Base-by-base conservation (phyloP, 2,797 vertebrate species). In the Darevskia mixta region DNA sequence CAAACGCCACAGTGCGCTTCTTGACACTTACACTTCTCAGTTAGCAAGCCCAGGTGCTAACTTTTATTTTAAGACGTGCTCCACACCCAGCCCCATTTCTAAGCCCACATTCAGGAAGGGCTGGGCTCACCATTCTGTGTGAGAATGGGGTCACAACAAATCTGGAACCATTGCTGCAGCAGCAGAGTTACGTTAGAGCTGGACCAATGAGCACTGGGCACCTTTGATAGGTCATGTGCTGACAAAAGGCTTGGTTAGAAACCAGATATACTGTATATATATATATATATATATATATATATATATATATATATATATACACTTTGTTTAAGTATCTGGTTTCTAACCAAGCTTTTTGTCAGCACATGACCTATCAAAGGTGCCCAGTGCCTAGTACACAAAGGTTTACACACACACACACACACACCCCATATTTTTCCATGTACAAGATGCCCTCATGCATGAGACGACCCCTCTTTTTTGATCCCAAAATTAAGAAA, bases 11-110 rank as follows among this genome's bases (percentile, higher is more conserved):
- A 78, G 58, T 86, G 86, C 75, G 91, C 94, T 32, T 89, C 49
- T 76, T 89, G 81, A 86, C 88, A 89, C 90, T 91, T 93, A n/a
- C 72, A 90, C 38, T 18, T 87, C 91, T 82, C 67, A 90, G 75
- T 85, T 45, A 86, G 67, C 82, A 82, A 66, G n/a, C 2, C 49
- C 75, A 8, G 67, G n/a, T 82, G 81, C 8, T 83, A 0, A 18
- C 77, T 78, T 13, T 87, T 83, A 49, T 83, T 87, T 88, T 85
- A 88, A n/a, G 75, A 35, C 3, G 4, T 86, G 9, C 0, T 2
- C 2, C 0, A 81, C 18, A 87, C n/a, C 49, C 15, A 10, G 9
- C 27, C 29, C 35, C 49, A 15, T n/a, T n/a, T 80, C 61, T 64
- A 64, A 64, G 20, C 64, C 58, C 17, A 8, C 25, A 41, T 41